Conservation (phyloP, 2,797 vertebrate species). For the Sebastes matsubarae region DNA sequence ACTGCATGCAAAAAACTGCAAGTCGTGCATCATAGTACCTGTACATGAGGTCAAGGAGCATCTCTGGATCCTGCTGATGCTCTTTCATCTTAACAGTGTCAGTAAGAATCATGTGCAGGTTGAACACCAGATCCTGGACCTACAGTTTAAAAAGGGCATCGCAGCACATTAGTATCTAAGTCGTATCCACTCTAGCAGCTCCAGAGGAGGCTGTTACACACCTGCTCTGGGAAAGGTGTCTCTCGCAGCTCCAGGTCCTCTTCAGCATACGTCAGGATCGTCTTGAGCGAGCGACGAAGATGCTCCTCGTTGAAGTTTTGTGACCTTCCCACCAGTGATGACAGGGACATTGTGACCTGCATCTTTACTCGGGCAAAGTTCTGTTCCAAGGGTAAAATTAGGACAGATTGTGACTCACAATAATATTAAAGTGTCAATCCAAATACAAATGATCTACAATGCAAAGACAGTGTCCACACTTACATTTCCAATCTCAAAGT, state of each 20-base stretch:
- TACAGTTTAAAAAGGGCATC: constrained; percentile 50
- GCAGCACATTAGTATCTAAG: neutral
- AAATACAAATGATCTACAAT: neutral
- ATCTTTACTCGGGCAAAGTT: constrained; percentile 96
- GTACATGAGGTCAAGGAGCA: constrained; percentile 96
- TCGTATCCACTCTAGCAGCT: neutral
- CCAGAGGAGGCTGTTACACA: constrained; percentile 23
- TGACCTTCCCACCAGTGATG: constrained; percentile 90
- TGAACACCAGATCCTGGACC: constrained; percentile 95
- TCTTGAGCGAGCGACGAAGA: constrained; percentile 90
- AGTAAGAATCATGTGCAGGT: constrained; percentile 95
- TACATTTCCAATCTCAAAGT: constrained; percentile 94
- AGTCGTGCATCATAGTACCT: constrained; percentile 72
- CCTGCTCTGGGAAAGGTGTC: constrained; percentile 92
- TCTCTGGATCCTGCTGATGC: constrained; percentile 93
- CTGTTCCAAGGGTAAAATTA: constrained; percentile 63
- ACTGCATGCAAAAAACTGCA: no score
- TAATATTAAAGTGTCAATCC: neutral
- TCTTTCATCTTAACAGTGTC: constrained; percentile 97
- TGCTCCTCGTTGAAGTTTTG: constrained; percentile 93
- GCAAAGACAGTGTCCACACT: constrained; percentile 31
- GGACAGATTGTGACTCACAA: neutral
- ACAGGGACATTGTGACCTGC: constrained; percentile 96
- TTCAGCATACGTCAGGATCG: constrained; percentile 92
- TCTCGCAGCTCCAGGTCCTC: constrained; percentile 90